Percentiles rank a stretch among this genome's conserved stretches.
phyloP scores from a whole-genome alignment of 2,113 vertebrate species.

The Psilopsiagon aurifrons region DNA sequence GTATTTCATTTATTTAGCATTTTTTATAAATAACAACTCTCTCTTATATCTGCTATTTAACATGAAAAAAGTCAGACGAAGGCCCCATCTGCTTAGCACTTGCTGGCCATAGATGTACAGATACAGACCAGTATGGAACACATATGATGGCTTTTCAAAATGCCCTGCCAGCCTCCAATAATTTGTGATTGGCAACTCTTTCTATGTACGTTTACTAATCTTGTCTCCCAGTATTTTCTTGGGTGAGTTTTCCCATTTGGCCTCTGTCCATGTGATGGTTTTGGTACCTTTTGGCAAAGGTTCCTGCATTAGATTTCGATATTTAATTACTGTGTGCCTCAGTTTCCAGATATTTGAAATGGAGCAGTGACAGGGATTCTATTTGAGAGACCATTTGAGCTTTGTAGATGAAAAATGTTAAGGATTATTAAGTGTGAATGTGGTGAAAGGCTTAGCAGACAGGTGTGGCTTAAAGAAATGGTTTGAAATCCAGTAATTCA shows the following conservation, averaged over 20 bases:
- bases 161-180: not conserved
- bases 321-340: not conserved
- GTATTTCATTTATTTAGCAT: not conserved
- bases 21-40: not conserved
- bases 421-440: conserved; percentile 19
- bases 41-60: not conserved
- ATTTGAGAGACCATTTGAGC: not conserved
- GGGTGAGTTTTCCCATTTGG: not conserved
- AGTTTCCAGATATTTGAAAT: not conserved
- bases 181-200: not conserved
- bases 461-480: conserved; percentile 40
- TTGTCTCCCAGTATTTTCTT: not conserved
- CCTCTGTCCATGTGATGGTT: not conserved
- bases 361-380: not conserved
- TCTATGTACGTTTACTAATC: not conserved
- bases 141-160: not conserved
- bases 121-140: not conserved
- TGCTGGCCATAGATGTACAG: not conserved
- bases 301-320: not conserved
- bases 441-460: conserved; percentile 9
- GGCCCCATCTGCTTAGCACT: not conserved
- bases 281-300: not conserved
- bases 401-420: not conserved
- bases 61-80: not conserved
- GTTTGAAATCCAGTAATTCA: conserved; percentile 41